Evolutionary conservation across 2,113 vertebrate species (phyloP).

Genomic region (Caranx ignobilis): DNA sequence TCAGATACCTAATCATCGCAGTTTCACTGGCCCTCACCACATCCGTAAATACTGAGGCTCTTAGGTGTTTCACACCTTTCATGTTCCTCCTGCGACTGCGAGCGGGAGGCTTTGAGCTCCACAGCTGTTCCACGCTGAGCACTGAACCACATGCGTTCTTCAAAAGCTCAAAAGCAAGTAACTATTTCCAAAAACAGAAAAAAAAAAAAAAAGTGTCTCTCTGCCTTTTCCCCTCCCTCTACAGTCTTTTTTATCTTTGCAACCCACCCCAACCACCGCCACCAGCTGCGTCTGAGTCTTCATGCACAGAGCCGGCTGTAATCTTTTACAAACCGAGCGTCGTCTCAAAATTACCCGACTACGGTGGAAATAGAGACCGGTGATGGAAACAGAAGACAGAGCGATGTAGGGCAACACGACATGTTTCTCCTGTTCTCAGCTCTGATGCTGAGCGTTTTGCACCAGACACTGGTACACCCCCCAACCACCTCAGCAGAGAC

Average conservation of each 20-base stretch:
- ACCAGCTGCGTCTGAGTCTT: no score
- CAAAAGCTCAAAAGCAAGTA: constrained; percentile 12
- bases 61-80: constrained; percentile 52
- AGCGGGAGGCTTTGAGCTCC: constrained; percentile 23
- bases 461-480: no score
- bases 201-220: neutral
- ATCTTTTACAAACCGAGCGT: no score
- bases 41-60: constrained; percentile 51
- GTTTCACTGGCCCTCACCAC: constrained; percentile 47
- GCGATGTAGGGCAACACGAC: no score
- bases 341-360: no score
- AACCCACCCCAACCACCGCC: no score
- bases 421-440: no score
- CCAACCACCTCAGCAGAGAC: no score
- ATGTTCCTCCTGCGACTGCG: constrained; percentile 27
- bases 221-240: constrained; percentile 13
- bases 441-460: no score
- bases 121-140: constrained; percentile 23
- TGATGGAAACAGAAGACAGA: no score
- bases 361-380: no score
- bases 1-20: constrained; percentile 34
- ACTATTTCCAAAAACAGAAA: constrained; percentile 35
- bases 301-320: no score
- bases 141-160: constrained; percentile 14
- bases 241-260: constrained; percentile 34